These are phyloP conservation scores for Homalodisca vitripennis DNA, from an alignment of 1,140 invertebrate species.

Conservation along the genomic window DNA sequence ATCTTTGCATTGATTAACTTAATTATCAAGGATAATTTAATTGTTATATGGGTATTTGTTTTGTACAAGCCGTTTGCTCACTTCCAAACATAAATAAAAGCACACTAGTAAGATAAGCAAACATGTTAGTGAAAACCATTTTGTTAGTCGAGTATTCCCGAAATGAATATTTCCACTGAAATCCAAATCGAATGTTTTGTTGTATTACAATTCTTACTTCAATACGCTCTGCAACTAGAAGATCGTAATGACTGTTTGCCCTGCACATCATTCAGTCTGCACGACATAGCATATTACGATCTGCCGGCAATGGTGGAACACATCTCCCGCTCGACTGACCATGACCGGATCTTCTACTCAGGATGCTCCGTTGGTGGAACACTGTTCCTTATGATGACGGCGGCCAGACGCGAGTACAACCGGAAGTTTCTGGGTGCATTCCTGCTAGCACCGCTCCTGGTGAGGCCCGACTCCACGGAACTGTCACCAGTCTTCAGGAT, in stretches of 20 bases:
- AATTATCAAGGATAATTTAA: no score
- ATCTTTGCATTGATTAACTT: no score
- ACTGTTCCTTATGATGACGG: slow-evolving; percentile 51
- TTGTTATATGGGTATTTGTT: no score
- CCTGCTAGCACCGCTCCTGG: slow-evolving; percentile 72
- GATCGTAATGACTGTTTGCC: neutral
- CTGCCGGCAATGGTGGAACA: slow-evolving; percentile 61
- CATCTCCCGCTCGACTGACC: slow-evolving; percentile 53
- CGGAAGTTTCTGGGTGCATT: slow-evolving; percentile 61
- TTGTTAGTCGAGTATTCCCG: neutral
- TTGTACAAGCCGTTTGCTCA: no score
- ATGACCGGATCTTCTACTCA: slow-evolving; percentile 53
- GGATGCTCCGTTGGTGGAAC: slow-evolving; percentile 63
- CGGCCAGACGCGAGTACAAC: slow-evolving; percentile 55
- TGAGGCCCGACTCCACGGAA: slow-evolving; percentile 30
- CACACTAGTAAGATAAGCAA: neutral
- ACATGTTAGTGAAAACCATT: neutral
- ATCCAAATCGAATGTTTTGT: no score
- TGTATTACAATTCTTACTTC: no score
- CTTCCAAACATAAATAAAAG: neutral
- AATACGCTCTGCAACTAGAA: no score
- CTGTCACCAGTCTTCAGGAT: neutral
- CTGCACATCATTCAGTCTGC: slow-evolving; percentile 48
- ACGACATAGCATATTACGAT: slow-evolving; percentile 65
- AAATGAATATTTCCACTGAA: neutral